Evolutionary conservation across 92 coral and sea anemone genomes (phyloP).

Genomic region (Scolanthus callimorphus): DNA sequence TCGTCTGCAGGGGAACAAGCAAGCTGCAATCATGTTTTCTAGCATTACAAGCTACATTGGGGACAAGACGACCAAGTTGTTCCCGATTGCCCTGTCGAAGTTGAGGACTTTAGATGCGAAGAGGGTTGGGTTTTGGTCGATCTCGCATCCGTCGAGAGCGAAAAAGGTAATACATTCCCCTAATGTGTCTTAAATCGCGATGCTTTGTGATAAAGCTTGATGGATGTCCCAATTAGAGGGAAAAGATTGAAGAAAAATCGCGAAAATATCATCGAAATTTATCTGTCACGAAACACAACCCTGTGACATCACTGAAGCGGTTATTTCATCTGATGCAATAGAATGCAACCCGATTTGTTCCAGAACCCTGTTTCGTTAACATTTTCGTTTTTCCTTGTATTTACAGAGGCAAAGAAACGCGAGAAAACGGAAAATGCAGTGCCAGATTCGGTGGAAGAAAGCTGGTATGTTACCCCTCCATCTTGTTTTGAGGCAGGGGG

Average conservation of each 20-base stretch:
- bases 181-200: no score
- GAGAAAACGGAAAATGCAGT: slow-evolving; percentile 45
- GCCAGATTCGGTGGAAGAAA: slow-evolving; percentile 76
- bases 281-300: no score
- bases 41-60: slow-evolving; percentile 96
- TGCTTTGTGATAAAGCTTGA: no score
- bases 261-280: no score
- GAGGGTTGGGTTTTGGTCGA: slow-evolving; percentile 98
- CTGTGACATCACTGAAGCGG: no score
- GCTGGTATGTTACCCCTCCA: slow-evolving; percentile 99
- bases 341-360: no score
- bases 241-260: no score
- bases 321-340: no score
- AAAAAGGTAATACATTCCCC: slow-evolving; percentile 49
- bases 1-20: slow-evolving; percentile 6
- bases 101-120: slow-evolving; percentile 71
- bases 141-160: slow-evolving; percentile 31
- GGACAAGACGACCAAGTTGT: slow-evolving; percentile 97
- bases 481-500: slow-evolving; percentile 94
- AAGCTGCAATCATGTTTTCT: slow-evolving; percentile 76
- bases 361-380: no score
- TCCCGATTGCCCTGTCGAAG: slow-evolving; percentile 70
- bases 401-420: slow-evolving; percentile 43
- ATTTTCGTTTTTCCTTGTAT: slow-evolving; percentile 2
- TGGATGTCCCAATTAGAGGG: no score